A percentile compares a stretch with the other conserved stretches of the same genome.
These are phyloP conservation scores for Neoscelio sp. DNA, from an alignment of 2,888 invertebrate genomes.

Conservation along the genomic window DNA sequence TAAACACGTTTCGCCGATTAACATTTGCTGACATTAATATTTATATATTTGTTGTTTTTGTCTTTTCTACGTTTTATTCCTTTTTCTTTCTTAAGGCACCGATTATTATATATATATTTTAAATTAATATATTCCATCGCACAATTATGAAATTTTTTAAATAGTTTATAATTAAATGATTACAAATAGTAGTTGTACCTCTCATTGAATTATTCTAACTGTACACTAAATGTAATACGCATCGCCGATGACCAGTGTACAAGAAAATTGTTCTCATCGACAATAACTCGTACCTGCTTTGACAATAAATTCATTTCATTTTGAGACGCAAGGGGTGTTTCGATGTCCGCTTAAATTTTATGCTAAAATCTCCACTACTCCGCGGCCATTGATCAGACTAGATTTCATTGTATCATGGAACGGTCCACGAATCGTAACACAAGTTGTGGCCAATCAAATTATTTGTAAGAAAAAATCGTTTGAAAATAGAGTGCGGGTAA, in stretches of 20 bases:
- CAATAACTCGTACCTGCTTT: not conserved
- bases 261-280: not conserved
- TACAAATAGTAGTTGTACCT: not conserved
- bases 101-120: constrained; percentile 30
- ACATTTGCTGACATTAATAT: constrained; percentile 18
- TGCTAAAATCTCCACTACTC: constrained; percentile 29
- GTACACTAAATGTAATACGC: constrained; percentile 42
- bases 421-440: constrained; percentile 14
- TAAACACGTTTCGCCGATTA: not conserved
- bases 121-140: constrained; percentile 3
- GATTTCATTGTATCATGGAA: constrained; percentile 36
- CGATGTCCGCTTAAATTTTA: constrained; percentile 34
- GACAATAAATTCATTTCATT: not conserved
- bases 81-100: constrained; percentile 24
- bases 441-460: constrained; percentile 39
- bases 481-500: not conserved
- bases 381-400: constrained; percentile 47
- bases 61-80: constrained; percentile 24
- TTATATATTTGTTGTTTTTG: constrained; percentile 26
- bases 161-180: constrained; percentile 22
- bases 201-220: constrained; percentile 48
- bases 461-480: too few relatives aligned
- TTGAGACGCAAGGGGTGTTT: not conserved
- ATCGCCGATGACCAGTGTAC: not conserved
- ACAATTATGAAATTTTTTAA: not conserved